A percentile compares a stretch with the other conserved stretches of the same genome.
These are phyloP conservation scores for Macrotus californicus DNA, from an alignment of 2,113 vertebrate species.

Conservation along the genomic window DNA sequence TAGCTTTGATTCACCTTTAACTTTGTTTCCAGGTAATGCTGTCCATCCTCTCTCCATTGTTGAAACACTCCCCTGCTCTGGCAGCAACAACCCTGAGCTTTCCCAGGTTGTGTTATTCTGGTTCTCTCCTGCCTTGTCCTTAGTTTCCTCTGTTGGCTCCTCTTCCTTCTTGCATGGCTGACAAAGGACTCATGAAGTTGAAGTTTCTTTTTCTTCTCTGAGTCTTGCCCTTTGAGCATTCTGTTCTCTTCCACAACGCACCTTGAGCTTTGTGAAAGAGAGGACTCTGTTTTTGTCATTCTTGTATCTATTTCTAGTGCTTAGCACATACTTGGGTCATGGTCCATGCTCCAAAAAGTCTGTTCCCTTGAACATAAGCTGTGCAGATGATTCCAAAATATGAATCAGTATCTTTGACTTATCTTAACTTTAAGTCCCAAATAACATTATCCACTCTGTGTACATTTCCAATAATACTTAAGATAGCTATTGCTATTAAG, in stretches of 20 bases:
- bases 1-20: slow-evolving; percentile 1
- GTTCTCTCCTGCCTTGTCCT: background rate
- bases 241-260: background rate
- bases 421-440: background rate
- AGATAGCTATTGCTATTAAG: background rate
- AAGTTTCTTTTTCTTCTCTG: background rate
- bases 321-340: background rate
- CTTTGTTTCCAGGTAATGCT: background rate
- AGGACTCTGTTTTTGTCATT: background rate
- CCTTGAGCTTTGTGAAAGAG: background rate
- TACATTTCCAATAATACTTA: background rate
- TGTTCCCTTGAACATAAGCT: background rate
- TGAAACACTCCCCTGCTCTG: background rate
- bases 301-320: background rate
- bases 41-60: background rate
- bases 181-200: background rate
- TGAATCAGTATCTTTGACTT: background rate
- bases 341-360: background rate
- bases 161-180: background rate
- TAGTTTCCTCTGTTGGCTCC: background rate
- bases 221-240: background rate
- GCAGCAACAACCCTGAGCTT: background rate
- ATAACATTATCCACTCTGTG: background rate
- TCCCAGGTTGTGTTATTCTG: background rate
- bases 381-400: background rate